Evolutionary conservation across 2,113 vertebrate genomes (phyloP).

Genomic region (Bambusicola thoracicus): DNA sequence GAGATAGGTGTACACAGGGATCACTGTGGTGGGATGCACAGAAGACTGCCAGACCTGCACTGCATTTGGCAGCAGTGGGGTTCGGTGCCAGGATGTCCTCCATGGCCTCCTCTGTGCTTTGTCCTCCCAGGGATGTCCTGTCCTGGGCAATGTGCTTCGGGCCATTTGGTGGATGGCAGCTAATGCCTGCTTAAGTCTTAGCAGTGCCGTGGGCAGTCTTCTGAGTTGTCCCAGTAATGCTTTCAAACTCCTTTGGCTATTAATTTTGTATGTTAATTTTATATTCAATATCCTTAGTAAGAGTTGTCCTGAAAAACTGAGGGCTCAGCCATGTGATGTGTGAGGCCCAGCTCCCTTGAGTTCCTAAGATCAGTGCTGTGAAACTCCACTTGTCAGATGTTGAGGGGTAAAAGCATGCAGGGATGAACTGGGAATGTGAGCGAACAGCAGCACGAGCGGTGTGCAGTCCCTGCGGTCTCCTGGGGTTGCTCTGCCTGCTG

Average conservation of each 20-base stretch:
- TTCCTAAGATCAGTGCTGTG: not conserved
- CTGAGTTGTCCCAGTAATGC: fast-evolving
- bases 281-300: not conserved
- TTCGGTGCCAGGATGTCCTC: not conserved
- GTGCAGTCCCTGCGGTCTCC: not conserved
- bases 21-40: not conserved
- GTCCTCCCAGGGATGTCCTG: fast-evolving
- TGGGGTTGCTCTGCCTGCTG: not conserved
- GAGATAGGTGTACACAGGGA: not conserved
- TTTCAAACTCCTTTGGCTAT: not conserved
- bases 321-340: not conserved
- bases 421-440: not conserved
- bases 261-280: not conserved
- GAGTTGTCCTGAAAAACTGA: not conserved
- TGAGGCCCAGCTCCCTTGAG: fast-evolving
- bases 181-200: not conserved
- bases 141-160: not conserved
- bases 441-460: not conserved
- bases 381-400: not conserved
- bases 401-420: not conserved
- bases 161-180: not conserved
- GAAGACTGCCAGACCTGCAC: not conserved
- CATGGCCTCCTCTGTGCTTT: not conserved
- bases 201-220: not conserved
- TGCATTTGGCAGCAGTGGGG: not conserved